Evolutionary conservation across 2,797 vertebrate species (phyloP).

Genomic region (Schizopygopsis malacanthus): DNA sequence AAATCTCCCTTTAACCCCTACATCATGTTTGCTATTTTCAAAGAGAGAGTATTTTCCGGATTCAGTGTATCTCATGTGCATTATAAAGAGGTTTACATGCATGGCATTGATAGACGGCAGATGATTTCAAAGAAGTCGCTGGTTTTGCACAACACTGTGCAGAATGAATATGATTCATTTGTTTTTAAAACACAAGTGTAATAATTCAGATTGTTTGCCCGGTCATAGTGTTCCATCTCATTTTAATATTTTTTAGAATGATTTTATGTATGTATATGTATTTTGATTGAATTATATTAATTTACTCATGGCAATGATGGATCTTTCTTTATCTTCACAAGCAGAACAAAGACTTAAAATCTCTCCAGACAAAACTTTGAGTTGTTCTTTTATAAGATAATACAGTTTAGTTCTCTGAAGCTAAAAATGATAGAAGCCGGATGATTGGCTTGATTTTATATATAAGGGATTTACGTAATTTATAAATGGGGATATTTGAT

Average conservation of each 20-base stretch:
- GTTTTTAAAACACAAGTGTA: conserved; percentile 28
- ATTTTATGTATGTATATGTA: conserved; percentile 51
- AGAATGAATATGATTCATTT: conserved; percentile 22
- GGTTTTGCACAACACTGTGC: conserved; percentile 22
- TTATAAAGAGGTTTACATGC: conserved; percentile 71
- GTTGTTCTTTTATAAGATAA: not conserved
- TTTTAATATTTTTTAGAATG: conserved; percentile 34
- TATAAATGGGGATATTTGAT: not conserved
- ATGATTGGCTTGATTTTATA: not conserved
- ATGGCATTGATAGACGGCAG: conserved; percentile 75
- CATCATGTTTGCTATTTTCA: conserved; percentile 72
- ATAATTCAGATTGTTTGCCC: conserved; percentile 2
- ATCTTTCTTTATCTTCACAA: not conserved
- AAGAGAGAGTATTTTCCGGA: conserved; percentile 76
- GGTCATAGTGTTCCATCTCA: conserved; percentile 4
- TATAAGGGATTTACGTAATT: not conserved
- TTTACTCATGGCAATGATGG: conserved; percentile 22
- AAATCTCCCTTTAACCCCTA: conserved; percentile 72
- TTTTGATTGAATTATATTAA: conserved; percentile 52
- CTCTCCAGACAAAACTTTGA: not conserved
- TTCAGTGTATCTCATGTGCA: conserved; percentile 67
- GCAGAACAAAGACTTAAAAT: not conserved
- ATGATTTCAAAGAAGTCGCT: conserved; percentile 60
- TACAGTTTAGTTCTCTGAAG: not conserved
- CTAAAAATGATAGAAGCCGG: not conserved